Conservation (phyloP, 2,797 vertebrate species). For the Aulostomus chinensis region DNA sequence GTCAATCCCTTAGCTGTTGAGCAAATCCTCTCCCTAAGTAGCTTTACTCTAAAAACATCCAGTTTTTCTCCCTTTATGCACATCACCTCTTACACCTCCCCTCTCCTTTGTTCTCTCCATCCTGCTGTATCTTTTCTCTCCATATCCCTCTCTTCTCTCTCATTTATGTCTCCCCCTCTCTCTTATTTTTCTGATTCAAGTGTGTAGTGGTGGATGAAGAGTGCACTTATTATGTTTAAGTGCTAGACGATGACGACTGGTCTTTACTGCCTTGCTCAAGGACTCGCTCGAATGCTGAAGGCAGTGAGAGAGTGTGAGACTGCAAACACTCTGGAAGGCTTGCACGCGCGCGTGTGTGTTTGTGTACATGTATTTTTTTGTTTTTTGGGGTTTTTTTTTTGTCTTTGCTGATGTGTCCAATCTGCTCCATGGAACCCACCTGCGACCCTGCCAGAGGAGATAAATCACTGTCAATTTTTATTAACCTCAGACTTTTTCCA, state of each 20-base stretch:
- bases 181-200: slow-evolving; percentile 29
- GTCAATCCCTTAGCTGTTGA: slow-evolving; percentile 28
- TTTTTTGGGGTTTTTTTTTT: too few species aligned
- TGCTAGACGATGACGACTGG: background rate
- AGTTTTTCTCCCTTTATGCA: slow-evolving; percentile 11
- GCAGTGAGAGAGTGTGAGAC: background rate
- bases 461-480: slow-evolving; percentile 81
- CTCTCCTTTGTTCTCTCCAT: slow-evolving; percentile 9
- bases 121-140: slow-evolving; percentile 7
- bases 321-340: too few species aligned
- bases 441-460: slow-evolving; percentile 74
- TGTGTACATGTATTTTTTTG: too few species aligned
- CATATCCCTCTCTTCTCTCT: slow-evolving; percentile 25
- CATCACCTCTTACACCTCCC: background rate
- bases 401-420: slow-evolving; percentile 57
- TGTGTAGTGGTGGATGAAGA: slow-evolving; percentile 23
- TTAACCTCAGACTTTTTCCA: slow-evolving; percentile 66
- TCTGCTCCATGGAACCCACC: slow-evolving; percentile 67
- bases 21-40: slow-evolving; percentile 33
- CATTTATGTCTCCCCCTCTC: slow-evolving; percentile 13
- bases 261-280: slow-evolving; percentile 40
- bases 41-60: slow-evolving; percentile 33
- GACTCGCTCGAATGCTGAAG: slow-evolving; percentile 6
- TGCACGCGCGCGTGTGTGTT: too few species aligned
- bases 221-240: slow-evolving; percentile 40